Conservation (phyloP, 53 echinoderm and acorn worm species). For the Holothuria leucospilota region DNA sequence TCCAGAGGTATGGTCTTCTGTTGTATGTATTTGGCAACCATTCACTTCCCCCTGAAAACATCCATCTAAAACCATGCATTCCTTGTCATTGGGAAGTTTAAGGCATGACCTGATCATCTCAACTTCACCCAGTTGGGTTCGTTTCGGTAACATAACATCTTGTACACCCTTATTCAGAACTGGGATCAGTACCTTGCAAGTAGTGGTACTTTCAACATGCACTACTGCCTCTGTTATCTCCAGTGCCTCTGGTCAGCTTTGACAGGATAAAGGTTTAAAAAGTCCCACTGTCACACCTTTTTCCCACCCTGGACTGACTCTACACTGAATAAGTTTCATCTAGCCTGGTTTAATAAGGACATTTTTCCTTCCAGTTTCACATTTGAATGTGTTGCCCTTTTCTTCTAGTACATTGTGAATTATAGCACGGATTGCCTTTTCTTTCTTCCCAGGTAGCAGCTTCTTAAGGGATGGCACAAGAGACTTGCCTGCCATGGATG, state of each 20-base stretch:
- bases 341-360: slow-evolving; percentile 1
- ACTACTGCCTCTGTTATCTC: slow-evolving; percentile 45
- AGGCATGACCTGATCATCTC: too few species aligned
- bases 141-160: slow-evolving; percentile 39
- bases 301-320: not conserved
- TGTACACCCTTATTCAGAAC: slow-evolving; percentile 39
- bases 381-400: not conserved
- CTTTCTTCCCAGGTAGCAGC: not conserved
- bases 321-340: slow-evolving; percentile 17
- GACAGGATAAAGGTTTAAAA: slow-evolving; percentile 36
- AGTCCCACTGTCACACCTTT: not conserved
- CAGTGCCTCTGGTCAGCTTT: slow-evolving; percentile 39
- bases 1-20: too few species aligned
- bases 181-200: slow-evolving; percentile 22
- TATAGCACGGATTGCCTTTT: not conserved
- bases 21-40: too few species aligned
- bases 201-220: slow-evolving; percentile 1
- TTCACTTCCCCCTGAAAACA: too few species aligned
- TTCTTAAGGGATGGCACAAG: not conserved
- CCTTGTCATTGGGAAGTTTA: not conserved
- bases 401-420: not conserved
- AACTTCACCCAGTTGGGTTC: slow-evolving; percentile 48
- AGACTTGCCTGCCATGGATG: not conserved
- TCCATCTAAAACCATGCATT: not conserved
- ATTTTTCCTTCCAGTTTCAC: slow-evolving; percentile 11